phyloP scores from a whole-genome alignment of 2,888 invertebrate genomes.

The Tetrapedia diversipes region DNA sequence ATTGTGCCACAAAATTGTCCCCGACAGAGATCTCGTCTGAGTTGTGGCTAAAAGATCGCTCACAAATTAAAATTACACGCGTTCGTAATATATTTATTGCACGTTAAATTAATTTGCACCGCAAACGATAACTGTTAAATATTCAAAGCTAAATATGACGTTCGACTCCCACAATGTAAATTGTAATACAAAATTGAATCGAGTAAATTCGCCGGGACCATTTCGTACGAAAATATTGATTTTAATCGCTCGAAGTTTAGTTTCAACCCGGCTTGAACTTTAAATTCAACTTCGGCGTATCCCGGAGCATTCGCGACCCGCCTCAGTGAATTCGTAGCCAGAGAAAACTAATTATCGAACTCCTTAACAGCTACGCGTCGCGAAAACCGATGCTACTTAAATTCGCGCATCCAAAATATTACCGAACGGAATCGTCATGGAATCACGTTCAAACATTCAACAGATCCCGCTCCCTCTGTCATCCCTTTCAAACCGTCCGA shows the following conservation, averaged over 20 bases:
- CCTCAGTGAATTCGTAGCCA: background rate
- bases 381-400: background rate
- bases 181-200: too few relatives aligned
- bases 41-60: too few relatives aligned
- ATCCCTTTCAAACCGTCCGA: background rate
- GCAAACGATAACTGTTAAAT: too few relatives aligned
- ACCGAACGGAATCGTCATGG: background rate
- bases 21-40: too few relatives aligned
- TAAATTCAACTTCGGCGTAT: background rate
- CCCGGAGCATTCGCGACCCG: background rate
- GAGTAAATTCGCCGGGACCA: too few relatives aligned
- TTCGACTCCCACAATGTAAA: too few relatives aligned
- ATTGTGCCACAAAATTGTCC: too few relatives aligned
- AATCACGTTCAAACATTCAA: conserved; percentile 25
- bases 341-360: conserved; percentile 10
- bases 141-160: too few relatives aligned
- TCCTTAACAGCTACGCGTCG: conserved; percentile 4
- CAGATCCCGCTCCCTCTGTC: background rate
- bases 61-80: too few relatives aligned
- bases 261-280: background rate
- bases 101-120: too few relatives aligned
- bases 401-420: conserved; percentile 1
- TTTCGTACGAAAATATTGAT: background rate
- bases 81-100: too few relatives aligned
- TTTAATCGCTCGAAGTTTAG: background rate